Evolutionary conservation across 2,888 invertebrate species (phyloP), one percentile per base, ranked within the genome.

Genomic region (Halocaridina rubra): DNA sequence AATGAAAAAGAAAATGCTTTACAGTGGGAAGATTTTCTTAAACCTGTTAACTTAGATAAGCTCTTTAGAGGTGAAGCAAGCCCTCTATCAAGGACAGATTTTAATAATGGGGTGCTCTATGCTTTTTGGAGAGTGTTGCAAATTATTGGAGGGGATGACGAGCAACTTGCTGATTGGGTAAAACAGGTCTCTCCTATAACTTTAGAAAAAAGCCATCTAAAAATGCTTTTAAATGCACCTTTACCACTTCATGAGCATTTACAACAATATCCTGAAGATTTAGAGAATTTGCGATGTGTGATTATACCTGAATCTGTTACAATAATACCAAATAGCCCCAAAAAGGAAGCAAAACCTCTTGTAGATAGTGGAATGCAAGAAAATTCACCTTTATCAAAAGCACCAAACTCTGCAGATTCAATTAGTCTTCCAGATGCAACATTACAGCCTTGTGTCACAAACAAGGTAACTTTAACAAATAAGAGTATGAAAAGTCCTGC

Each of bases 61-160:
- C 29, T 86, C 13, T 57, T 86, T 32, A 33, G 57, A 67, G 86
- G 86, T 5, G 46, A 7, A 24, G 82, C 77, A 19, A 59, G 39
- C 13, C 82, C 78, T 13, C 27, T 84, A 10, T 57, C 82, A 29
- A 29, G 19, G 3, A 24, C 53, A 16, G 57, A 79, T 59, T 78
- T 86, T 46, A 81, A 33, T 19, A 81, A 86, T 22, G 86, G 86
- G 5, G 29, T 86, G 5, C 39, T 86, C 33, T 81, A 86, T 67
- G 78, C 81, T 10, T 19, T 86, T 10, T 86, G 86, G 86, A 71
- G 78, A 27, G 53, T 74, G 4, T 64, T 79, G 16, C 81, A 32
- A 30, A 64, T 78, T 33, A 24, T 86, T 1, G 79, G 74, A 57
- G 74, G 39, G 19, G 74, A 72, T 3, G 75, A 75, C 22, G 57